A percentile compares a stretch with the other conserved stretches of the same genome.
Conservation (phyloP, 1,140 invertebrate genomes). For the Palaemon carinicauda region DNA sequence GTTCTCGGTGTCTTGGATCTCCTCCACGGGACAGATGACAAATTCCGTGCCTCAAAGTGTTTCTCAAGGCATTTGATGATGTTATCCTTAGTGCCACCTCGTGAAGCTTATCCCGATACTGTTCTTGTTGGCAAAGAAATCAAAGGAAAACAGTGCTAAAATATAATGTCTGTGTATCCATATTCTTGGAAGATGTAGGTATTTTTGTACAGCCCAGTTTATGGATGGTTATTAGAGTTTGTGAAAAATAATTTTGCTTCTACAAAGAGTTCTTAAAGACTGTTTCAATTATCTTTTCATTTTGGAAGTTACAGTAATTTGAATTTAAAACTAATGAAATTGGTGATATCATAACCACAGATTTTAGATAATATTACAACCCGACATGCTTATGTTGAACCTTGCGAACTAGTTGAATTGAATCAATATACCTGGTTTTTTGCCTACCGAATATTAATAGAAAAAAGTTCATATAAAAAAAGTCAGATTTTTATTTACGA, state of each 20-base stretch:
- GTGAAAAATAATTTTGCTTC: not conserved
- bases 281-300: too few species aligned
- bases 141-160: constrained; percentile 41
- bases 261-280: too few species aligned
- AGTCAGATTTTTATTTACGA: too few species aligned
- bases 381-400: too few species aligned
- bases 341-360: too few species aligned
- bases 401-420: too few species aligned
- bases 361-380: too few species aligned
- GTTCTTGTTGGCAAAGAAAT: constrained; percentile 62
- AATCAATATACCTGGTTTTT: too few species aligned
- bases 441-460: too few species aligned
- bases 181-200: not conserved
- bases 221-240: not conserved
- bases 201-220: not conserved
- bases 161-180: not conserved
- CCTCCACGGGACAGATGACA: constrained; percentile 83
- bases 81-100: constrained; percentile 78
- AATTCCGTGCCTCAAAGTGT: constrained; percentile 77
- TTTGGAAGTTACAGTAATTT: too few species aligned
- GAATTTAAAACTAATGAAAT: too few species aligned
- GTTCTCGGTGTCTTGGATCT: constrained; percentile 85
- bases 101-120: constrained; percentile 76
- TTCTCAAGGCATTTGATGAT: constrained; percentile 82
- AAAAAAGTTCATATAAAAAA: too few species aligned